Evolutionary conservation across 2,888 invertebrate genomes (phyloP).

Genomic region (Aphodius sticticus): DNA sequence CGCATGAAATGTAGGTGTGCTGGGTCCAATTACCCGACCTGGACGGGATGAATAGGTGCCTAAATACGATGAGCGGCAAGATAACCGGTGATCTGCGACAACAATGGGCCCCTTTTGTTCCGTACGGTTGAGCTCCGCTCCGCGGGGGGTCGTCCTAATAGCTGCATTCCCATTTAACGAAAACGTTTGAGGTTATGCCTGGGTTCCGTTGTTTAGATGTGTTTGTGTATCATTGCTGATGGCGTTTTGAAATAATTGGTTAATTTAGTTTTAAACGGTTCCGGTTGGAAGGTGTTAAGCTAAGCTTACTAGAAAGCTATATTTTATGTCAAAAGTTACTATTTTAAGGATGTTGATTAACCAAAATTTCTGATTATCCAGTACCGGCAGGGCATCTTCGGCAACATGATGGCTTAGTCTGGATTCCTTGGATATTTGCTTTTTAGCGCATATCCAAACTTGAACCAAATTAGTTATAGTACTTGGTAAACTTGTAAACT

Average conservation of each 20-base stretch:
- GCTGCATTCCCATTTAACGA: constrained; percentile 4
- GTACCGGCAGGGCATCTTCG: no score
- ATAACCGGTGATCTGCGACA: constrained; percentile 31
- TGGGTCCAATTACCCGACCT: constrained; percentile 34
- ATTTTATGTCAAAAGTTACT: no score
- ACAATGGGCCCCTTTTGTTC: constrained; percentile 34
- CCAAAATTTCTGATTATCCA: no score
- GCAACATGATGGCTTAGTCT: no score
- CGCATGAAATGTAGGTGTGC: constrained; percentile 37
- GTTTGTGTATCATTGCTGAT: neutral
- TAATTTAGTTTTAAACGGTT: neutral
- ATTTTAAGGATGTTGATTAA: no score
- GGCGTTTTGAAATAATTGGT: neutral
- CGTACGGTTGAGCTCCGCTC: constrained; percentile 17
- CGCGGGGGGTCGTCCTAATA: constrained; percentile 20
- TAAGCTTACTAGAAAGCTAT: no score
- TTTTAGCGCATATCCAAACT: no score
- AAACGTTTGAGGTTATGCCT: neutral
- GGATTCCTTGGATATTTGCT: no score
- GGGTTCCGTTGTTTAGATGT: neutral
- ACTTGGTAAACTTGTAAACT: no score
- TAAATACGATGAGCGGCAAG: constrained; percentile 35
- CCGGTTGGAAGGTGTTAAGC: neutral
- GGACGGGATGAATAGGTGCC: constrained; percentile 33
- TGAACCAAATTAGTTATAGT: no score